phyloP scores from a whole-genome alignment of 2,888 invertebrate species.

The Mechanitis mazaeus region DNA sequence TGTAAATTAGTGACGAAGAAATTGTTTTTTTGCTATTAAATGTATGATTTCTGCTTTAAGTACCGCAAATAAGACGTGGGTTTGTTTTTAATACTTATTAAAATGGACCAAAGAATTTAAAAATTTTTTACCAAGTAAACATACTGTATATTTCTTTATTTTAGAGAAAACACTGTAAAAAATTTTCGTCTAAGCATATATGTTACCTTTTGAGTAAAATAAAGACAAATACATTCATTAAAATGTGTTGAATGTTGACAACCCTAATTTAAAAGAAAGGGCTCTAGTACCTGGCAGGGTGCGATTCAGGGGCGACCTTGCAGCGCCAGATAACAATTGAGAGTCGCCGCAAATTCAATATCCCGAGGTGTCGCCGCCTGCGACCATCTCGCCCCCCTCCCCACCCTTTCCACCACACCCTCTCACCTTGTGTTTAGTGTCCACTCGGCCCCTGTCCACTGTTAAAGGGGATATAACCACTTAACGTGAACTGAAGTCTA shows the following conservation, averaged over 20 bases:
- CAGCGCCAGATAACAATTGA: conserved; percentile 73
- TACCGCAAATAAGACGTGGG: too few species aligned
- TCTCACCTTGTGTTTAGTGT: conserved; percentile 61
- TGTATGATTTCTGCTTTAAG: too few species aligned
- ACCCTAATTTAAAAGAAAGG: conserved; percentile 64
- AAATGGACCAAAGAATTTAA: too few species aligned
- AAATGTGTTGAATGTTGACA: conserved; percentile 32
- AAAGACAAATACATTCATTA: conserved; percentile 13
- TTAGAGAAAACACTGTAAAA: too few species aligned
- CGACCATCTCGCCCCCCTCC: conserved; percentile 36
- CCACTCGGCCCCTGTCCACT: conserved; percentile 55
- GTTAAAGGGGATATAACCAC: conserved; percentile 69
- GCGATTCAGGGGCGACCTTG: conserved; percentile 63
- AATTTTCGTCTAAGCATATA: too few species aligned
- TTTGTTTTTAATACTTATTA: too few species aligned
- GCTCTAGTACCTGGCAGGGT: conserved; percentile 59
- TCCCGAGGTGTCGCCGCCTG: conserved; percentile 65
- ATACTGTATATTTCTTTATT: too few species aligned
- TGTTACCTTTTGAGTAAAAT: conserved; percentile 21
- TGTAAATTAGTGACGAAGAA: too few species aligned
- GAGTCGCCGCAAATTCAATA: conserved; percentile 72
- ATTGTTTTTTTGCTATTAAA: too few species aligned
- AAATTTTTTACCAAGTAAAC: too few species aligned
- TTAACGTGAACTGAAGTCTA: conserved; percentile 71
- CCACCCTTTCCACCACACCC: conserved; percentile 17